phyloP scores from a whole-genome alignment of 2,113 vertebrate species.

The Aphyosemion australe region DNA sequence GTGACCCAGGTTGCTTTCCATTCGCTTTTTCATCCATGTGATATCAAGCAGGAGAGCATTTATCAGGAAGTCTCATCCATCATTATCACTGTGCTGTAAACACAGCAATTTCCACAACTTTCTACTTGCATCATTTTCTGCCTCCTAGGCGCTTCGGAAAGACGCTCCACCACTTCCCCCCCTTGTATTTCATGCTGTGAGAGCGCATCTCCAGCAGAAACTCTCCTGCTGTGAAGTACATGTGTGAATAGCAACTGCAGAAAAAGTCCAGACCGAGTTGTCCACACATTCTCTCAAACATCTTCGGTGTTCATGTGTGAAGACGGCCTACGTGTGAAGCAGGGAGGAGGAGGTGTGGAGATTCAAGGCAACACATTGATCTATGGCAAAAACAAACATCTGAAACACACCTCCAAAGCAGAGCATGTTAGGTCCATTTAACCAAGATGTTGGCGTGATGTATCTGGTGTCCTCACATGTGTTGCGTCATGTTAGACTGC shows the following conservation, averaged over 20 bases:
- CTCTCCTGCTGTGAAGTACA: conserved; percentile 6
- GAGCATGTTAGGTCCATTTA: conserved; percentile 9
- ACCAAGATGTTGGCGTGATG: conserved; percentile 2
- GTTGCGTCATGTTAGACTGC: not conserved
- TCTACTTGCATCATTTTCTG: not conserved
- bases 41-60: not conserved
- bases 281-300: conserved; percentile 1
- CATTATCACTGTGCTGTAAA: not conserved
- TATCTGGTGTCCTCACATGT: not conserved
- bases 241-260: conserved; percentile 8
- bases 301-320: not conserved
- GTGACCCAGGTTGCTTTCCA: not conserved
- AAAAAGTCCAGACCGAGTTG: conserved; percentile 1
- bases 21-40: not conserved
- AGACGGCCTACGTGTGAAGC: not conserved
- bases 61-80: not conserved
- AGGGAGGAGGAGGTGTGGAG: conserved; percentile 1
- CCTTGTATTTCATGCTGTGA: not conserved
- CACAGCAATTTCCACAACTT: not conserved
- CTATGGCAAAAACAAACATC: not conserved
- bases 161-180: not conserved
- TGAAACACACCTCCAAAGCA: not conserved
- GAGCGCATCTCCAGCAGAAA: conserved; percentile 1
- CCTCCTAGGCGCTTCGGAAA: not conserved
- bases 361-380: conserved; percentile 1